These are phyloP conservation scores for Lamprotornis superbus DNA, from an alignment of 2,113 vertebrate genomes.

Conservation along the genomic window DNA sequence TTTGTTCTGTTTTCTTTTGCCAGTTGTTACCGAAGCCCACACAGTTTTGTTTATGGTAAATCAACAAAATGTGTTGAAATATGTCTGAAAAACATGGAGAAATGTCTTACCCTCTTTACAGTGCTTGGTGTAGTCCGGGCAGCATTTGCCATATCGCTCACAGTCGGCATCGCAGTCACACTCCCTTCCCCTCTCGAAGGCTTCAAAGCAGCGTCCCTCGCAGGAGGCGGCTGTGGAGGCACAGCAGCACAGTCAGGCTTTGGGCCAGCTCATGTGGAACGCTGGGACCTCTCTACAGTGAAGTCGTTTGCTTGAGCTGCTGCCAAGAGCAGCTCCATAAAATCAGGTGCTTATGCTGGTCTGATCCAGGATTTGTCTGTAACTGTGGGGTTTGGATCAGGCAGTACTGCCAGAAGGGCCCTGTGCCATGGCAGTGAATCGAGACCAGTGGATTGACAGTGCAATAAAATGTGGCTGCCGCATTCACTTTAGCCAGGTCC, in stretches of 20 bases:
- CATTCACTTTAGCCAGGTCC: not conserved
- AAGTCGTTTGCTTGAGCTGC: not conserved
- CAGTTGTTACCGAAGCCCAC: not conserved
- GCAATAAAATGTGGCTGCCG: rapidly evolving
- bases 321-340: not conserved
- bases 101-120: constrained; percentile 80
- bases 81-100: not conserved
- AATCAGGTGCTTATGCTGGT: not conserved
- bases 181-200: constrained; percentile 79
- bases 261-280: not conserved
- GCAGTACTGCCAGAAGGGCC: not conserved
- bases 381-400: not conserved
- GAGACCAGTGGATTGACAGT: not conserved
- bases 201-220: constrained; percentile 88
- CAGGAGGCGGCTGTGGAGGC: constrained; percentile 81
- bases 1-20: not conserved
- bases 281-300: not conserved
- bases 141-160: constrained; percentile 82
- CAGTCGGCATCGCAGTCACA: constrained; percentile 89
- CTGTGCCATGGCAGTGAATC: not conserved
- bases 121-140: constrained; percentile 74
- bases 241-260: not conserved
- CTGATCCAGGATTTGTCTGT: not conserved
- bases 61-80: no score
- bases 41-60: not conserved